Evolutionary conservation across 2,113 vertebrate genomes (phyloP), one percentile per base, ranked within the genome.

Genomic region (Tringa solitaria): DNA sequence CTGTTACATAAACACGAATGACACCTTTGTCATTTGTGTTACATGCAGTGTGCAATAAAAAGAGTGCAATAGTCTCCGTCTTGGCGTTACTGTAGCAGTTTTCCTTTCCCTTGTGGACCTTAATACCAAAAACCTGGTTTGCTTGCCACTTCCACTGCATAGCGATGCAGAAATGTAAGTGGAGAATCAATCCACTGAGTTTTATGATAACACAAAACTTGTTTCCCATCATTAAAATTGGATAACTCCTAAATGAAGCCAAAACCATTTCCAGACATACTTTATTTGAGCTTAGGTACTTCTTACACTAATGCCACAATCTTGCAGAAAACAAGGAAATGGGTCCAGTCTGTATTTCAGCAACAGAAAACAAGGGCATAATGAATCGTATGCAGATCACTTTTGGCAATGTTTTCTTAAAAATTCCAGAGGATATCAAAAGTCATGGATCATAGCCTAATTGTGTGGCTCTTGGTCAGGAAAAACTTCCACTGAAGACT

Each of bases 271-370:
- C 82, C 90, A 91, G 87, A 22, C 8, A 14, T 64, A 82, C 76
- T 95, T 92, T 96, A 93, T 96, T 92, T 90, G 94, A 88, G 61
- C 35, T 88, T 87, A 93, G 77, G 41, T 95, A 48, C 67, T 81
- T 88, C 54, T 89, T 88, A 51, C 3, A 13, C 16, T 89, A 90
- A 67, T 1, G 0, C 24, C 41, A 72, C 43, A 51, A 5, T 76
- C 78, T 88, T 87, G 60, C 65, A 88, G 68, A 82, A 90, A 68
- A 78, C 32, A 70, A 77, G 81, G 61, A 95, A 93, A 69, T 35
- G 19, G 59, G 72, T 82, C 69, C n/a, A 68, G 79, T 84, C 72
- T 83, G n/a, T 85, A 76, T 84, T 96, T 95, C 75, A 83, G 78
- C 70, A 80, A 46, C 18, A 83, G 68, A 92, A 96, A 88, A 57